A percentile compares a stretch with the other conserved stretches of the same genome.
phyloP scores from a whole-genome alignment of 2,113 vertebrate species.

The Fukomys damarensis region DNA sequence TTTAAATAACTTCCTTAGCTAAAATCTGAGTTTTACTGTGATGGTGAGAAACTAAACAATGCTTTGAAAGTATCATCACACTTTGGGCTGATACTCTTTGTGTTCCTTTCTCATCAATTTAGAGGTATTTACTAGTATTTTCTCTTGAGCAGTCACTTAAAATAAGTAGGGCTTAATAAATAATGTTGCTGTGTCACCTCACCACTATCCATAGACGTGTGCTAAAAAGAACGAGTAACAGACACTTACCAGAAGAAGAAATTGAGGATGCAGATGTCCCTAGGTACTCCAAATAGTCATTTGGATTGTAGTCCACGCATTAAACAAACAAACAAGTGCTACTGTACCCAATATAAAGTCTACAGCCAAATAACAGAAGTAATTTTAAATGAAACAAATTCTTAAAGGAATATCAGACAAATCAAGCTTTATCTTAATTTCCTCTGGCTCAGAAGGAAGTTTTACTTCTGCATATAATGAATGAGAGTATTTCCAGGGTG shows the following conservation, averaged over 20 bases:
- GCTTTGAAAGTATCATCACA: constrained; percentile 10
- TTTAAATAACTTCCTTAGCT: not conserved
- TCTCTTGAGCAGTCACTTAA: not conserved
- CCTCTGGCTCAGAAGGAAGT: constrained; percentile 36
- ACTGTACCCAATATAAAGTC: not conserved
- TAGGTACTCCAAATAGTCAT: not conserved
- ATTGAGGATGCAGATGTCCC: not conserved
- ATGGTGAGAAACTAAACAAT: not conserved
- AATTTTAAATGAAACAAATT: constrained; percentile 46
- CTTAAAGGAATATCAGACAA: not conserved
- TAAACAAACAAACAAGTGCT: constrained; percentile 1
- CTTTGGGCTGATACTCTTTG: not conserved
- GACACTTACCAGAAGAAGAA: constrained; percentile 32
- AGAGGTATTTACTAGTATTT: constrained; percentile 19
- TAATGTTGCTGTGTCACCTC: not conserved
- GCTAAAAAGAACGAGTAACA: constrained; percentile 30
- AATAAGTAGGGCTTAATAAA: not conserved
- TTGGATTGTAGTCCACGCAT: not conserved
- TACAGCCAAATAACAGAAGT: not conserved
- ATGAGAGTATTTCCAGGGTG: constrained; percentile 27
- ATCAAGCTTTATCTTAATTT: constrained; percentile 51
- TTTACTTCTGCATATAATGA: constrained; percentile 44
- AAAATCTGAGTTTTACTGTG: not conserved
- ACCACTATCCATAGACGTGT: not conserved
- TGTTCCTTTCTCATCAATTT: not conserved